Evolutionary conservation across 2,797 vertebrate species (phyloP), one percentile per base, ranked within the genome.

Genomic region (Micrastur ruficollis): DNA sequence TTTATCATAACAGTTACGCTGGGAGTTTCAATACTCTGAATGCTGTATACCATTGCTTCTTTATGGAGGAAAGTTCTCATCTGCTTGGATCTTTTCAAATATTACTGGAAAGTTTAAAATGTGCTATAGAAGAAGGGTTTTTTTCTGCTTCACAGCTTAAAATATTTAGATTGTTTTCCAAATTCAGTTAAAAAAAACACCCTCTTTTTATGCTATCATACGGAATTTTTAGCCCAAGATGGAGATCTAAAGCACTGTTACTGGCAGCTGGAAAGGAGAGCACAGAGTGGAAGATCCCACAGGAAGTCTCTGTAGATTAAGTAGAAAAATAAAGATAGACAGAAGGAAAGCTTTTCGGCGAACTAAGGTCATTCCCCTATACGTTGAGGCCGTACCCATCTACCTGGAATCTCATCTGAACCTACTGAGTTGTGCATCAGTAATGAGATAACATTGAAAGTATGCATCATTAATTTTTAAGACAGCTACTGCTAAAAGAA

Each of bases 391-490:
- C 2, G 0, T 27, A 29, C 25, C 20, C 0, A 0, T 27, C 52
- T 44, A 17, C 55, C 53, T 59, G 34, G 68, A 81, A 67, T 83
- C 89, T 71, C 65, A 36, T 47, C 78, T 84, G 46, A 66, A 58
- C 53, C 19, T 66, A 55, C 34, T 16, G 38, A 74, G 47, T 2
- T 67, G 55, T 66, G 34, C 85, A 67, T 65, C 13, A 5, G 67
- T 32, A 67, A 81, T 63, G 62, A 79, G 83, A 32, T 66, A 82
- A 86, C 44, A 59, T 21, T 61, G 67, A 53, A 86, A 89, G 56
- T 16, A 83, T 12, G 53, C 44, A 47, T 38, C 52, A 76, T 96
- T 94, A 75, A 94, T 86, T 96, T 96, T 95, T 90, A 95, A 92
- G 75, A 67, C 58, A 67, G 63, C 56, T 87, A 81, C 78, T 55